phyloP scores from a whole-genome alignment of 2,113 vertebrate species.

The Toxotes chatareus region DNA sequence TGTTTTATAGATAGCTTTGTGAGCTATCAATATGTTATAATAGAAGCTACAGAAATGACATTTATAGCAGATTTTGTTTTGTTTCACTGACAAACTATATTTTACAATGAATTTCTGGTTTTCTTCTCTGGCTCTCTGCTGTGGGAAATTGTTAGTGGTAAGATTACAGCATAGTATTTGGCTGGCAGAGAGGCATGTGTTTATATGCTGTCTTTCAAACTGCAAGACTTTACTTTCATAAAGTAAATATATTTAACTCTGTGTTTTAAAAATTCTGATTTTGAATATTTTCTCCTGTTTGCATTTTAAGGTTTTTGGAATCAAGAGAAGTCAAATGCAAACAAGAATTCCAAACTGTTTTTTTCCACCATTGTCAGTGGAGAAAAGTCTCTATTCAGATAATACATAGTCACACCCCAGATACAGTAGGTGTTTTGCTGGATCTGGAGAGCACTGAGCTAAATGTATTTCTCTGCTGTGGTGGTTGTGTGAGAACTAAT shows the following conservation, averaged over 20 bases:
- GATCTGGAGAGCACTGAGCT: not conserved
- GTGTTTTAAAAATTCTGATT: not conserved
- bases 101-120: slow-evolving; percentile 16
- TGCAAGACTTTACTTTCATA: not conserved
- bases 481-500: slow-evolving; percentile 26
- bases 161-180: slow-evolving; percentile 9
- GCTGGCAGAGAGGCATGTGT: slow-evolving; percentile 5
- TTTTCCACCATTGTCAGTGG: not conserved
- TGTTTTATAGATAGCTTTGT: slow-evolving; percentile 55
- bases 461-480: not conserved
- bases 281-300: not conserved
- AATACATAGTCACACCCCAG: not conserved
- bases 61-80: slow-evolving; percentile 44
- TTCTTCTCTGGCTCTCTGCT: slow-evolving; percentile 34
- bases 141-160: not conserved
- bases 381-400: not conserved
- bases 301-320: not conserved
- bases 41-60: slow-evolving; percentile 25
- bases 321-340: not conserved
- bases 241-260: not conserved
- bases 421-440: not conserved
- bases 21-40: slow-evolving; percentile 28
- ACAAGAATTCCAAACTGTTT: not conserved
- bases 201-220: slow-evolving; percentile 17
- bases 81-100: slow-evolving; percentile 24